Evolutionary conservation across 53 echinoderm and acorn worm species (phyloP).

Genomic region (Mesocentrotus franciscanus): DNA sequence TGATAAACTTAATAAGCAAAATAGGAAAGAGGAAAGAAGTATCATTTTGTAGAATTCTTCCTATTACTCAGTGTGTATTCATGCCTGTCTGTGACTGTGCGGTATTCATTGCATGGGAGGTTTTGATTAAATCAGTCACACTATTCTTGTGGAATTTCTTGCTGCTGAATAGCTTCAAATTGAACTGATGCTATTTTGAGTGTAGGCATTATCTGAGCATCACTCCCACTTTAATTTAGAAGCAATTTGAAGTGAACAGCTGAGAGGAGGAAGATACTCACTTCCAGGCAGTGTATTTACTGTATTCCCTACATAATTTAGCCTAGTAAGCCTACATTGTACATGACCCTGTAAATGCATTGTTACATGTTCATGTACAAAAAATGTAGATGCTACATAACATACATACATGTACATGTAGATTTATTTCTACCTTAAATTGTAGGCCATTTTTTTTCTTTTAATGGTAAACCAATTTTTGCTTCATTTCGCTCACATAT

Average conservation of each 20-base stretch:
- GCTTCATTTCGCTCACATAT: no score
- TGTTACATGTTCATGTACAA: no score
- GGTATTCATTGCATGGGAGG: neutral
- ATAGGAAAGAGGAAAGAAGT: neutral
- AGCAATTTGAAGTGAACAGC: constrained; percentile 38
- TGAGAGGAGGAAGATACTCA: neutral
- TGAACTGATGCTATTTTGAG: constrained; percentile 35
- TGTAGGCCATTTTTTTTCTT: no score
- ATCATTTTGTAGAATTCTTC: neutral
- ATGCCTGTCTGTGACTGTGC: neutral
- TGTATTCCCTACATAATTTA: neutral
- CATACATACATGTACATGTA: no score
- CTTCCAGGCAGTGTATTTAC: neutral
- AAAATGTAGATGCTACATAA: neutral
- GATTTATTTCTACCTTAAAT: neutral
- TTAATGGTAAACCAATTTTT: no score
- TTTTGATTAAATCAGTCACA: constrained; percentile 19
- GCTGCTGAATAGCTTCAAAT: constrained; percentile 19
- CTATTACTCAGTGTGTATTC: neutral
- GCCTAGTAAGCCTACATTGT: neutral
- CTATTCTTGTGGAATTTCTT: neutral
- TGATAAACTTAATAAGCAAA: no score
- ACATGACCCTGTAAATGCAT: neutral
- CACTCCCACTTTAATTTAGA: constrained; percentile 48
- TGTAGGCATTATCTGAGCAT: constrained; percentile 42